Conservation (phyloP, 2,888 invertebrate genomes). For the Caenorhabditis macrosperma region DNA sequence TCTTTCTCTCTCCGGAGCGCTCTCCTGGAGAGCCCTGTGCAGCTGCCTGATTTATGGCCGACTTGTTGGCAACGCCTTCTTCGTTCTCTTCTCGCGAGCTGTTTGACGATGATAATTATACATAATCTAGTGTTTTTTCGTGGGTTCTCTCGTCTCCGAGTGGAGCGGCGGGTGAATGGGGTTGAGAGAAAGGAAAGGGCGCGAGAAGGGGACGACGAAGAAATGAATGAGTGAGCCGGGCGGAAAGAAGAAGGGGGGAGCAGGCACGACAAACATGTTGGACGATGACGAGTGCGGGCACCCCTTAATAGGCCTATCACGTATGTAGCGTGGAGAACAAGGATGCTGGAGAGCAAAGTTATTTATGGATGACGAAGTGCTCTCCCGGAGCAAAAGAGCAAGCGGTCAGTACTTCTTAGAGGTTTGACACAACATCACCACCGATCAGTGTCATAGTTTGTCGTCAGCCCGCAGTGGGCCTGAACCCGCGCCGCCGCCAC, state of each 20-base stretch:
- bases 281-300: slow-evolving; percentile 44
- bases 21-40: slow-evolving; percentile 11
- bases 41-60: slow-evolving; percentile 29
- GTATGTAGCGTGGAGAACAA: slow-evolving; percentile 18
- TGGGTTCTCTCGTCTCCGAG: background rate
- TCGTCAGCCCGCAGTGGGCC: slow-evolving; percentile 55
- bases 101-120: slow-evolving; percentile 26
- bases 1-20: background rate
- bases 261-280: slow-evolving; percentile 38
- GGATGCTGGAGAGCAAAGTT: slow-evolving; percentile 22
- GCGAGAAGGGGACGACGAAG: slow-evolving; percentile 41
- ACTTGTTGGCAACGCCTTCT: slow-evolving; percentile 22
- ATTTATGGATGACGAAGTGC: slow-evolving; percentile 26
- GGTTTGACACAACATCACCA: slow-evolving; percentile 58
- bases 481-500: slow-evolving; percentile 25
- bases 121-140: slow-evolving; percentile 16
- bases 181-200: slow-evolving; percentile 2
- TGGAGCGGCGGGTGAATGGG: background rate
- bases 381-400: background rate
- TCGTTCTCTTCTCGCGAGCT: slow-evolving; percentile 20
- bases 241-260: slow-evolving; percentile 10
- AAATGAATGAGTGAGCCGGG: slow-evolving; percentile 37
- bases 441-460: slow-evolving; percentile 48
- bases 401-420: slow-evolving; percentile 65
- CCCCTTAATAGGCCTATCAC: slow-evolving; percentile 56